These are phyloP conservation scores for Glossophaga mutica DNA, from an alignment of 2,797 vertebrate genomes.

Conservation along the genomic window DNA sequence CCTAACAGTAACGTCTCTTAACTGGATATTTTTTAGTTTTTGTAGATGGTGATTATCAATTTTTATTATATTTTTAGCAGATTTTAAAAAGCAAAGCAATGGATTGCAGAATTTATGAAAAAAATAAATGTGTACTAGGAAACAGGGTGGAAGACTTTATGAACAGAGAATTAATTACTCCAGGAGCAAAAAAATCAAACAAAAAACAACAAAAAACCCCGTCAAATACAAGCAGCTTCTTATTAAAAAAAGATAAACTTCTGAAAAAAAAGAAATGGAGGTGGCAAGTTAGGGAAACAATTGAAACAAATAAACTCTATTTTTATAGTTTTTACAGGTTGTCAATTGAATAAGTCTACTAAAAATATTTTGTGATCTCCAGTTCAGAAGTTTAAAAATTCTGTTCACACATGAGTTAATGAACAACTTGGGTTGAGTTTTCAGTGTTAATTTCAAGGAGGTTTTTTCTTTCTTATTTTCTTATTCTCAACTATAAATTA, in stretches of 20 bases:
- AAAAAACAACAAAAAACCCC: no score
- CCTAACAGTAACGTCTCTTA: not conserved
- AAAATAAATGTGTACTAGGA: not conserved
- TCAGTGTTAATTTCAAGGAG: not conserved
- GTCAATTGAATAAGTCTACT: not conserved
- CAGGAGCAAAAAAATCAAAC: not conserved
- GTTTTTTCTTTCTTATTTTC: not conserved
- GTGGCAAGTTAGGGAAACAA: not conserved
- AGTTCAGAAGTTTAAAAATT: not conserved
- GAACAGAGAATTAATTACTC: not conserved
- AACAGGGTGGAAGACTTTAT: not conserved
- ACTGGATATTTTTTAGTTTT: not conserved
- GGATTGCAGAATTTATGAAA: not conserved
- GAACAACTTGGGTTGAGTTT: not conserved
- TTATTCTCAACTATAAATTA: not conserved
- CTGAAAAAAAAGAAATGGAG: not conserved
- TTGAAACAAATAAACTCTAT: not conserved
- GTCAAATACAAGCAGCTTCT: not conserved
- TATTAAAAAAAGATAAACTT: not conserved
- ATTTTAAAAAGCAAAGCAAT: not conserved
- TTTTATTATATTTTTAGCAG: not conserved
- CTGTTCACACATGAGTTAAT: not conserved
- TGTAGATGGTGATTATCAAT: not conserved
- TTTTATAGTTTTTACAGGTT: not conserved
- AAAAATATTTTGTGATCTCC: not conserved